A percentile compares a stretch with the other conserved stretches of the same genome.
Evolutionary conservation across 2,797 vertebrate species (phyloP).

Genomic region (Loriculus beryllinus): DNA sequence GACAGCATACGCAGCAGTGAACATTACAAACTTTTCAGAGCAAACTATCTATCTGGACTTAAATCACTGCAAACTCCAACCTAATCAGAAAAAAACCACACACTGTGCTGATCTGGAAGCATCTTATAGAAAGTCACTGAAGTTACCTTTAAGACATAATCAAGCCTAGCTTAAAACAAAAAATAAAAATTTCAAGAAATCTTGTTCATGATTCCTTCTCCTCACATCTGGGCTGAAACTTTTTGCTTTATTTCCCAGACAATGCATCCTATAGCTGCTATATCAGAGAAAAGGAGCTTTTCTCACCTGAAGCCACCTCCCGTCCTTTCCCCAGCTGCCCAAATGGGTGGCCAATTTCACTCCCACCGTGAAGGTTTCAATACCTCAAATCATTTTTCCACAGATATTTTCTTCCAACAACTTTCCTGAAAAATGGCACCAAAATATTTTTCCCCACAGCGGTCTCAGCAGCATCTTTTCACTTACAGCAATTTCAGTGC

Average conservation of each 20-base stretch:
- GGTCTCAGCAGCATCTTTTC: background rate
- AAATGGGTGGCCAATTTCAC: accelerated
- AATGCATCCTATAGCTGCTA: background rate
- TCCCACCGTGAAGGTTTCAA: background rate
- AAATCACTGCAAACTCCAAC: background rate
- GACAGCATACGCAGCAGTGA: accelerated
- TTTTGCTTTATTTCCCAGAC: background rate
- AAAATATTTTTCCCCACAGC: accelerated
- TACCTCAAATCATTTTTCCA: background rate
- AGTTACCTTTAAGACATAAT: background rate
- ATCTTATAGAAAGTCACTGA: background rate
- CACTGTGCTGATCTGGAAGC: accelerated
- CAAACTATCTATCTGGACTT: background rate
- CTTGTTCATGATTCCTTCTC: background rate
- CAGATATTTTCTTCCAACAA: background rate
- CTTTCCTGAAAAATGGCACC: background rate
- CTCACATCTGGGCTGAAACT: background rate
- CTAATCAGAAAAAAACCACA: background rate
- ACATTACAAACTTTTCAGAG: accelerated
- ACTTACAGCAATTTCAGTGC: background rate
- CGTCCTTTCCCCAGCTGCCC: accelerated
- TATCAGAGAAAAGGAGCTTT: accelerated
- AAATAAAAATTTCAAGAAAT: background rate
- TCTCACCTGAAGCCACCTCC: background rate
- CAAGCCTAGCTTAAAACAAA: background rate